Conservation (phyloP, 2,797 vertebrate genomes). For the Cuculus canorus region DNA sequence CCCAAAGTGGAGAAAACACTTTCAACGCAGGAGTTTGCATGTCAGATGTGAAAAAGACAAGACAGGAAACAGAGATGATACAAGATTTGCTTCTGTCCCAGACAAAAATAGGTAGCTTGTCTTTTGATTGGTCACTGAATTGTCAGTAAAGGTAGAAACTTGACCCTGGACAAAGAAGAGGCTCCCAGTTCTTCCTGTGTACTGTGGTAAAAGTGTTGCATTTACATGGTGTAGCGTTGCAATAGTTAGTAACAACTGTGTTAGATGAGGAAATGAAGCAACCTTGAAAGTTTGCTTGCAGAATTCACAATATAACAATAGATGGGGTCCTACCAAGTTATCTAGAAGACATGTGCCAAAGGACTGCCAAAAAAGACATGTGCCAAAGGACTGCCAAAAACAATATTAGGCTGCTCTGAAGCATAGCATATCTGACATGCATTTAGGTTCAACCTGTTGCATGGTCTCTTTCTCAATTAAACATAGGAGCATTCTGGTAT, state of each 20-base stretch:
- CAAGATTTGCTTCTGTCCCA: not conserved
- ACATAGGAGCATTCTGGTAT: conserved; percentile 25
- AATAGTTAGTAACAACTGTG: not conserved
- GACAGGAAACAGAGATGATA: not conserved
- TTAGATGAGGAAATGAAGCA: not conserved
- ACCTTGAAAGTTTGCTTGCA: not conserved
- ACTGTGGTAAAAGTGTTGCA: not conserved
- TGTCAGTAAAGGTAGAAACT: not conserved
- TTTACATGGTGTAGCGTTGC: not conserved
- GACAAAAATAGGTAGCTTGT: not conserved
- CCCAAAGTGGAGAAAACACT: not conserved
- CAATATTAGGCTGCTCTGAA: not conserved
- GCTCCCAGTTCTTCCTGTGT: not conserved
- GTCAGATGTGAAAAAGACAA: not conserved
- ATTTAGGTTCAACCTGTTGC: not conserved
- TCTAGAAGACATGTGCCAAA: not conserved
- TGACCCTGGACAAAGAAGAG: rapidly evolving
- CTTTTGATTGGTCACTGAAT: not conserved
- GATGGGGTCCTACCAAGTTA: not conserved
- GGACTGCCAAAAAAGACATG: not conserved
- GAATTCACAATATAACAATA: not conserved
- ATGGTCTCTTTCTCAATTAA: not conserved
- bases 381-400: not conserved
- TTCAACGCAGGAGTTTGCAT: not conserved
- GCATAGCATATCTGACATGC: not conserved